Conservation (phyloP, 2,113 vertebrate species). For the Excalfactoria chinensis region DNA sequence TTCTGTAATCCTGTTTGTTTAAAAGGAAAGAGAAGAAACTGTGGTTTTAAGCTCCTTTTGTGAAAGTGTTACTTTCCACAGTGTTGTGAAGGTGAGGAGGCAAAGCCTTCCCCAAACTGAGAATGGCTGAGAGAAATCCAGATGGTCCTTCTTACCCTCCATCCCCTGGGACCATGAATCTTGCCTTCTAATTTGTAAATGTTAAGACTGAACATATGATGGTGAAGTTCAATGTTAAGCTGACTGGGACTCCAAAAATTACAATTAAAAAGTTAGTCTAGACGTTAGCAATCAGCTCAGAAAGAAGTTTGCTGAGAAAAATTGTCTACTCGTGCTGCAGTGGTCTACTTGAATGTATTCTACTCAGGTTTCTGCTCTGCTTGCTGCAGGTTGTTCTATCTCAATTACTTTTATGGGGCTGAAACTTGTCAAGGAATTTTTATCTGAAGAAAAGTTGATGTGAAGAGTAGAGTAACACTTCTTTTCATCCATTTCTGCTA, state of each 20-base stretch:
- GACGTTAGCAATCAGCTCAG: neutral
- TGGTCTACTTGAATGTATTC: neutral
- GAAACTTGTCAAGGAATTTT: constrained; percentile 1
- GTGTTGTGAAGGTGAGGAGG: neutral
- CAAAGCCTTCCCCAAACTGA: neutral
- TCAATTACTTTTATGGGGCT: neutral
- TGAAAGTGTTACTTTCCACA: neutral
- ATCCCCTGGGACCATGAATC: neutral
- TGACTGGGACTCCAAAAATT: neutral
- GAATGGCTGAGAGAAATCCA: neutral
- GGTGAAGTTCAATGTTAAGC: neutral
- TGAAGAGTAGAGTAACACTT: neutral
- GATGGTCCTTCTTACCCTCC: neutral
- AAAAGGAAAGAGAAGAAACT: neutral
- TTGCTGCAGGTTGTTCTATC: neutral
- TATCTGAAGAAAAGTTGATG: constrained; percentile 26
- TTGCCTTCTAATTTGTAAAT: neutral
- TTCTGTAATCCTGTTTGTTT: neutral
- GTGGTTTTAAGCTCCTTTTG: neutral
- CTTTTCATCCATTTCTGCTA: constrained; percentile 28
- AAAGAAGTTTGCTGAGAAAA: neutral
- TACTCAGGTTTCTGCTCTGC: neutral
- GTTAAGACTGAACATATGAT: neutral
- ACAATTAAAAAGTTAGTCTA: neutral
- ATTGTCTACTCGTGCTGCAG: neutral